Percentiles rank a stretch among this genome's conserved stretches.
Evolutionary conservation across 2,113 vertebrate species (phyloP).

Genomic region (Notarius lentiginosus): DNA sequence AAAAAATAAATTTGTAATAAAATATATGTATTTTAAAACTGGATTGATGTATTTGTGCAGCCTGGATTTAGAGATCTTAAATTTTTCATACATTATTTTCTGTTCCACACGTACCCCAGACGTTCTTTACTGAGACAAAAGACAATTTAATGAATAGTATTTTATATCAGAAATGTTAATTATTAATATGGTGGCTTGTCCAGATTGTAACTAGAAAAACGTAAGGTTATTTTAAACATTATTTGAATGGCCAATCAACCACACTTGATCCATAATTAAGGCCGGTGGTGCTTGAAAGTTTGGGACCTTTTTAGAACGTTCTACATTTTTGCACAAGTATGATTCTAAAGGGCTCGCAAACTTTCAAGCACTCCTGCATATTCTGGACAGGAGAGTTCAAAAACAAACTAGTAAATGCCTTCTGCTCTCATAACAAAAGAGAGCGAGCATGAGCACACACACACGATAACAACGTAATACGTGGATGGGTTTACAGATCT

Average conservation of each 20-base stretch:
- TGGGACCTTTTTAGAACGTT: too few species aligned
- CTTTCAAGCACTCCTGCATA: not conserved
- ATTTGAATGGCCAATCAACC: not conserved
- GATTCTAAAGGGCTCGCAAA: too few species aligned
- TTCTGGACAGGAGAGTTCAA: not conserved
- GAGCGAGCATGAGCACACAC: not conserved
- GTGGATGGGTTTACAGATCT: not conserved
- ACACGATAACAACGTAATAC: constrained; percentile 7
- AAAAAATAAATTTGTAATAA: constrained; percentile 46
- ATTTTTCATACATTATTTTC: not conserved
- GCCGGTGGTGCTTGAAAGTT: not conserved
- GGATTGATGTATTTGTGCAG: not conserved
- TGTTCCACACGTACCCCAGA: not conserved
- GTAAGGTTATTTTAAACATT: not conserved
- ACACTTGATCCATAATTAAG: constrained; percentile 17
- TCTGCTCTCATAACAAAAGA: not conserved
- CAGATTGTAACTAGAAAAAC: constrained; percentile 4
- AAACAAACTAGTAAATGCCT: constrained; percentile 10
- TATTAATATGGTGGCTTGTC: not conserved
- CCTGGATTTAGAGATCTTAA: not conserved
- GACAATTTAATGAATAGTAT: not conserved
- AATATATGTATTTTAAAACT: constrained; percentile 46
- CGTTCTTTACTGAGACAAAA: not conserved
- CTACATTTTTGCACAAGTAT: too few species aligned
- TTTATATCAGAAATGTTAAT: not conserved